phyloP scores from a whole-genome alignment of 2,888 invertebrate species.

The Bombylius major region DNA sequence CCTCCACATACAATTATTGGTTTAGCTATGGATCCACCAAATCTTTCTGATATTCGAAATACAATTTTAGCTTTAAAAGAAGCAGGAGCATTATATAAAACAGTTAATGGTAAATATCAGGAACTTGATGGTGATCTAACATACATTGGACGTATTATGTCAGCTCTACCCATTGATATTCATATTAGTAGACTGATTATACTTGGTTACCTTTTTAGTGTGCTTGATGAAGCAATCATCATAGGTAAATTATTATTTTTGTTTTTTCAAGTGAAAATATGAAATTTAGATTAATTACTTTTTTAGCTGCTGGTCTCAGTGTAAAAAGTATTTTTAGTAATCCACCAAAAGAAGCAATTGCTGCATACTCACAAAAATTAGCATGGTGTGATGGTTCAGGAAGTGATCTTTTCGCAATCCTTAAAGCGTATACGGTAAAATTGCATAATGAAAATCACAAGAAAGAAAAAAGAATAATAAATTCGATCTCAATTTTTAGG shows the following conservation, averaged over 20 bases:
- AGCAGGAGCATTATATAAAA: constrained; percentile 66
- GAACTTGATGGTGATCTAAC: constrained; percentile 75
- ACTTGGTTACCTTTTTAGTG: constrained; percentile 74
- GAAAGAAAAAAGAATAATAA: background rate
- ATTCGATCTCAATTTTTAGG: constrained; percentile 34
- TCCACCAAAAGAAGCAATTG: constrained; percentile 55
- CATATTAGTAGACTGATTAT: constrained; percentile 70
- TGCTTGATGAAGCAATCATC: constrained; percentile 70
- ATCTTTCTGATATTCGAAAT: constrained; percentile 63
- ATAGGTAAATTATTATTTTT: constrained; percentile 43
- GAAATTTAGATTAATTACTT: constrained; percentile 3
- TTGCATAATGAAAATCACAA: background rate
- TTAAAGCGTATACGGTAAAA: constrained; percentile 62
- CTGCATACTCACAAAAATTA: constrained; percentile 61
- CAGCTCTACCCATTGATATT: constrained; percentile 70
- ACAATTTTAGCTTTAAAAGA: constrained; percentile 75
- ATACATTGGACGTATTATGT: constrained; percentile 72
- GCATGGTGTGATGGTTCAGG: constrained; percentile 69
- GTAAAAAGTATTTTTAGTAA: constrained; percentile 67
- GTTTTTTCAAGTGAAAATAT: too few species aligned
- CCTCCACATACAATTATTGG: constrained; percentile 67
- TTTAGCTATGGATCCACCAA: constrained; percentile 76
- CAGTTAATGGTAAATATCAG: constrained; percentile 40
- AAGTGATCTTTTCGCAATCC: constrained; percentile 71
- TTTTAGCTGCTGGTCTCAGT: constrained; percentile 66